Percentiles rank a stretch among this genome's conserved stretches.
Conservation (phyloP, 2,797 vertebrate genomes). For the Bufotes viridis region DNA sequence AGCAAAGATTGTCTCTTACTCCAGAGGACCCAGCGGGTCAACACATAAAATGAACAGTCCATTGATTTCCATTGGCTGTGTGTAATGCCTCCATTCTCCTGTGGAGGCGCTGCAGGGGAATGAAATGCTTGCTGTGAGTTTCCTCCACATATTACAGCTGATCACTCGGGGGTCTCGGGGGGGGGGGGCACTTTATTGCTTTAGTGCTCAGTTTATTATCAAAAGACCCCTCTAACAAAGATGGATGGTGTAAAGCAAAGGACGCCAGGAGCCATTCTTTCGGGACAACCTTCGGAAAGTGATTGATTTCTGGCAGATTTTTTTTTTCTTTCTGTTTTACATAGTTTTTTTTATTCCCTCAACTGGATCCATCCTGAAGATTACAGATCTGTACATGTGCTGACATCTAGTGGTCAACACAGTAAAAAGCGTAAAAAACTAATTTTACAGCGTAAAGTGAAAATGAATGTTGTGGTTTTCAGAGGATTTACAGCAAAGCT, state of each 20-base stretch:
- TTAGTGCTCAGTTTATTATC: not conserved
- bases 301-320: too few species aligned
- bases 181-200: not conserved
- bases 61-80: not conserved
- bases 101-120: not conserved
- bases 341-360: not conserved
- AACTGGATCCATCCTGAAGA: not conserved
- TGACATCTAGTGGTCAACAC: constrained; percentile 11
- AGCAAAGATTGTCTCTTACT: not conserved
- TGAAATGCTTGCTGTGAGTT: not conserved
- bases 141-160: not conserved
- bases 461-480: too few species aligned
- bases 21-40: not conserved
- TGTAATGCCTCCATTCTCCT: not conserved
- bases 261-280: not conserved
- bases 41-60: not conserved
- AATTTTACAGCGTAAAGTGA: not conserved
- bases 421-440: not conserved
- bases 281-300: not conserved
- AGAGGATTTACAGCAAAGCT: too few species aligned
- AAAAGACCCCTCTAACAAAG: not conserved
- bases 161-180: not conserved
- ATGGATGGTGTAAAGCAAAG: not conserved
- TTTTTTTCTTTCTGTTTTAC: not conserved
- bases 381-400: not conserved